Percentiles rank a stretch among this genome's conserved stretches.
phyloP scores from a whole-genome alignment of 2,113 vertebrate species.

The Prunella fulvescens region DNA sequence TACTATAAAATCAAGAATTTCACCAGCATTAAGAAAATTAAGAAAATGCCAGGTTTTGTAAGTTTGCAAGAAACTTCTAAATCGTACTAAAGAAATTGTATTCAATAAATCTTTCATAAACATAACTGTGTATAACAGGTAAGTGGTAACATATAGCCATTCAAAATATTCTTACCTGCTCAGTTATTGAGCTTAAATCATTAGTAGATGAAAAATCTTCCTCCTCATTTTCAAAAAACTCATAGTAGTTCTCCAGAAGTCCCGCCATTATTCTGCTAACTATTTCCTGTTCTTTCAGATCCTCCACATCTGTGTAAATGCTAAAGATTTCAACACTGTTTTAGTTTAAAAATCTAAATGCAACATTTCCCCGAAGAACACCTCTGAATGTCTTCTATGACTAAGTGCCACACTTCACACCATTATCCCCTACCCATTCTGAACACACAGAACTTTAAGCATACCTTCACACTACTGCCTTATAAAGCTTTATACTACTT shows the following conservation, averaged over 20 bases:
- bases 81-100: neutral
- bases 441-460: neutral
- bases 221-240: slow-evolving; percentile 92
- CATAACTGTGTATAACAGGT: neutral
- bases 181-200: slow-evolving; percentile 96
- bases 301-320: slow-evolving; percentile 89
- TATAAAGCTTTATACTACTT: neutral
- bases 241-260: slow-evolving; percentile 94
- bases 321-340: slow-evolving; percentile 61
- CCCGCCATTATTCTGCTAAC: slow-evolving; percentile 92
- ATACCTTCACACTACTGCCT: neutral
- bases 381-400: neutral
- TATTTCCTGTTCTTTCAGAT: slow-evolving; percentile 92
- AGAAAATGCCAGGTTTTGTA: neutral
- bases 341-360: slow-evolving; percentile 10
- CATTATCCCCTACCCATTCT: neutral
- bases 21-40: neutral
- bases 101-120: neutral
- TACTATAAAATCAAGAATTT: neutral
- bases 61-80: neutral
- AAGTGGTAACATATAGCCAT: neutral
- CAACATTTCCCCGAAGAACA: neutral
- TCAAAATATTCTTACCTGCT: slow-evolving; percentile 81
- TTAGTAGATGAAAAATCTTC: slow-evolving; percentile 94
- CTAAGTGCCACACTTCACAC: neutral